Evolutionary conservation across 2,113 vertebrate genomes (phyloP).

Genomic region (Rafetus swinhoei): DNA sequence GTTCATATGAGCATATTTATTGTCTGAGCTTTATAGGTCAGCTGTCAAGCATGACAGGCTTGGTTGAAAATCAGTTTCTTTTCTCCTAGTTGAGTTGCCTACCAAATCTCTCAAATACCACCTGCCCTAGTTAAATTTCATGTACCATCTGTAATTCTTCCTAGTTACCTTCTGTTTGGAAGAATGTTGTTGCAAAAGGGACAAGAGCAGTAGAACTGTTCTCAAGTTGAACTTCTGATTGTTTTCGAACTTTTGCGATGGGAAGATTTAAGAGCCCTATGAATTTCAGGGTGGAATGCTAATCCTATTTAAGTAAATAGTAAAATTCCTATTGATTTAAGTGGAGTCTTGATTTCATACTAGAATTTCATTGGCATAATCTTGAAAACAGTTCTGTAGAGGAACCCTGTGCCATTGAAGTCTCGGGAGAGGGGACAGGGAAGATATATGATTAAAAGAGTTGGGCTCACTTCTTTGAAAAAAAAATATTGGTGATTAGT

Average conservation of each 20-base stretch:
- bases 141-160: conserved; percentile 5
- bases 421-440: no score
- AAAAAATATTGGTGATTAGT: background rate
- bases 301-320: background rate
- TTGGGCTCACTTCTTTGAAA: background rate
- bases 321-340: background rate
- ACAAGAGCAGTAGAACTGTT: background rate
- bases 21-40: no score
- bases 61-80: no score
- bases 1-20: no score
- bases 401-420: no score
- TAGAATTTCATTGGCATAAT: background rate
- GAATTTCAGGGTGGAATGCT: conserved; percentile 5
- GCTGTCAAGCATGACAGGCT: no score
- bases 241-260: conserved; percentile 1
- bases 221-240: background rate
- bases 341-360: background rate
- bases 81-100: no score
- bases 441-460: background rate
- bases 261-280: conserved; percentile 7
- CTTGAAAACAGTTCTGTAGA: no score
- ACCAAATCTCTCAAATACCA: no score
- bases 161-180: background rate
- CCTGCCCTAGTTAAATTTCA: no score
- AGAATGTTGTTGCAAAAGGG: background rate